phyloP scores from a whole-genome alignment of 2,888 invertebrate genomes.

The Incurvaria masculella region DNA sequence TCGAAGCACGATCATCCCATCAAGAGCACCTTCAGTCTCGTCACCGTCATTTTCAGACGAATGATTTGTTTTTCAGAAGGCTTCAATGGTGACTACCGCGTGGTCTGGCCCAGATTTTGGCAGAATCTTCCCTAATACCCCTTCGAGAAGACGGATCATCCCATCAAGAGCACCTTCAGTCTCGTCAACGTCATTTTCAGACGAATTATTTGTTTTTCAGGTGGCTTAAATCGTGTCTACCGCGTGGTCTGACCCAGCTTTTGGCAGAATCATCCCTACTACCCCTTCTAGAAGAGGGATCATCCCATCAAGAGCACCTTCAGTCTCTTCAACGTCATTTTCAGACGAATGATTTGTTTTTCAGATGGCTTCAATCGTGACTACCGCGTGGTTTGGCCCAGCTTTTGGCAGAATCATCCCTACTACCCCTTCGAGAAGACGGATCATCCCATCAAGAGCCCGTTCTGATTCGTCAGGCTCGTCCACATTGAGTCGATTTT shows the following conservation, averaged over 20 bases:
- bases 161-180: no score
- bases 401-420: slow-evolving; percentile 45
- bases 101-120: slow-evolving; percentile 37
- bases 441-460: slow-evolving; percentile 22
- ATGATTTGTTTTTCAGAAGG: slow-evolving; percentile 33
- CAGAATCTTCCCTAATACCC: slow-evolving; percentile 45
- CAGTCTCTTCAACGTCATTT: not conserved
- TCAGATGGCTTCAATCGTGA: slow-evolving; percentile 45
- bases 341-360: no score
- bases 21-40: no score
- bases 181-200: no score
- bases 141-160: no score
- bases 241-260: slow-evolving; percentile 32
- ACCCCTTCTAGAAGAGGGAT: slow-evolving; percentile 32
- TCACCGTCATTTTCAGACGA: no score
- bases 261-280: slow-evolving; percentile 47
- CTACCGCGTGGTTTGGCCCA: slow-evolving; percentile 31
- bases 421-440: slow-evolving; percentile 37
- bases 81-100: slow-evolving; percentile 44
- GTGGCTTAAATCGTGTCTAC: slow-evolving; percentile 43
- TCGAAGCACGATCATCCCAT: no score
- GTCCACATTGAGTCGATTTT: no score
- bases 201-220: no score
- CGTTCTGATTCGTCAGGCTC: slow-evolving; percentile 13
- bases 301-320: slow-evolving; percentile 22